Evolutionary conservation across 1,140 invertebrate genomes (phyloP).

Genomic region (Microplitis mediator): DNA sequence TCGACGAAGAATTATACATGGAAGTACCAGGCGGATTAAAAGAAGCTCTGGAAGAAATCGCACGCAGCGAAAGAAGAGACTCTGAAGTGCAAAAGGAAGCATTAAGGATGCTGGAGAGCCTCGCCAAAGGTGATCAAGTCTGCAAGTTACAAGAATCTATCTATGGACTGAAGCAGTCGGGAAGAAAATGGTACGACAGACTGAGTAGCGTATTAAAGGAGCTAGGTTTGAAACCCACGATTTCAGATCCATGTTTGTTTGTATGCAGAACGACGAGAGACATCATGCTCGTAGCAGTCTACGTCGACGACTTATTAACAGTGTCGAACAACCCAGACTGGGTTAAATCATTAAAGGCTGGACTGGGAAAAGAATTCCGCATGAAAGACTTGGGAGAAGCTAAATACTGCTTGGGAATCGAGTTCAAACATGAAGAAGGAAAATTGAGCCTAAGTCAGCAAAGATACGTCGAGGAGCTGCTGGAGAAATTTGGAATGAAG

Average conservation of each 20-base stretch:
- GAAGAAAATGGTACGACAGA: too few relatives aligned
- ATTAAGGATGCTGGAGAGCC: neutral
- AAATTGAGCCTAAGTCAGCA: neutral
- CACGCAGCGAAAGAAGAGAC: neutral
- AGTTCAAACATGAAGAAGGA: neutral
- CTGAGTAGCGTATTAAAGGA: too few relatives aligned
- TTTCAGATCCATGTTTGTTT: too few relatives aligned
- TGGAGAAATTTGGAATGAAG: conserved; percentile 7
- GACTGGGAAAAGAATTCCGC: neutral
- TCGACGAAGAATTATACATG: conserved; percentile 30
- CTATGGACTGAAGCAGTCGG: too few relatives aligned
- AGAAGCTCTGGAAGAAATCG: neutral
- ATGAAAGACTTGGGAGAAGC: neutral
- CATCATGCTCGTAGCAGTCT: too few relatives aligned
- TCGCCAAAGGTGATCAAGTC: conserved; percentile 24
- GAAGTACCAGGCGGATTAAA: neutral
- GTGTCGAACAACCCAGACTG: neutral
- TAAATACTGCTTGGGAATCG: neutral
- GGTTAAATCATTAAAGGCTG: neutral
- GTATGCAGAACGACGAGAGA: too few relatives aligned
- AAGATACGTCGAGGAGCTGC: neutral
- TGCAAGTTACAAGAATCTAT: conserved; percentile 33
- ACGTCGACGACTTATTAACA: neutral
- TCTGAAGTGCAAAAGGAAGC: neutral
- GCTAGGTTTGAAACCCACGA: too few relatives aligned